A percentile compares a stretch with the other conserved stretches of the same genome.
Conservation (phyloP, 2,113 vertebrate species). For the Phoxinus phoxinus region DNA sequence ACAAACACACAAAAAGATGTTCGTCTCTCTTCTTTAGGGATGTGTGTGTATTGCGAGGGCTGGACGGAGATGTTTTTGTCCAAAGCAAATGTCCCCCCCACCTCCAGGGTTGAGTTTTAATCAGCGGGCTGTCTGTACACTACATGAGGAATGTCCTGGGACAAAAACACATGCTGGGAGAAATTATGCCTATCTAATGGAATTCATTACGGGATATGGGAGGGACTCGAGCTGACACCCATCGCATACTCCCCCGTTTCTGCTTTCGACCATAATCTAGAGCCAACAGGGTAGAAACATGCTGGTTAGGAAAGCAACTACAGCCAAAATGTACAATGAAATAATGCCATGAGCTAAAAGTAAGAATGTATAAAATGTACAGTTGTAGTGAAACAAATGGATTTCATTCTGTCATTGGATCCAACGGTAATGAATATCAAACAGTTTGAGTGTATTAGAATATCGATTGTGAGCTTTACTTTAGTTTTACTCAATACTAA, state of each 20-base stretch:
- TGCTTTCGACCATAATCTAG: background rate
- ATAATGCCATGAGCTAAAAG: background rate
- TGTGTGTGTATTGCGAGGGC: background rate
- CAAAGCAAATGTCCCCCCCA: conserved; percentile 32
- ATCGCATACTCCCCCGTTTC: background rate
- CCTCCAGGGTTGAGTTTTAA: conserved; percentile 4
- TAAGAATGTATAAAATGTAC: background rate
- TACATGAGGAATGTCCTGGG: conserved; percentile 22
- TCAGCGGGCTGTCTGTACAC: conserved; percentile 11
- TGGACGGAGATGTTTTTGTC: background rate
- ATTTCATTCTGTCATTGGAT: background rate
- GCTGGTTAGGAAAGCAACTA: background rate
- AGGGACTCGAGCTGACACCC: conserved; percentile 11
- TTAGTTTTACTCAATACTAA: too few relatives aligned
- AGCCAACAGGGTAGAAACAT: background rate
- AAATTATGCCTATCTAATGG: conserved; percentile 52
- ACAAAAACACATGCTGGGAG: conserved; percentile 20
- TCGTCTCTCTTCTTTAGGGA: background rate
- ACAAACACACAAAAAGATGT: conserved; percentile 12
- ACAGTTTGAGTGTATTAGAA: too few relatives aligned
- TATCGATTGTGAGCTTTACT: too few relatives aligned
- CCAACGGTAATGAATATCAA: too few relatives aligned
- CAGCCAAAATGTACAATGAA: background rate
- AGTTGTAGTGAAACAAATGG: background rate
- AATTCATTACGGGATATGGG: conserved; percentile 52